Conservation (phyloP, 2,113 vertebrate species). For the Agapornis roseicollis region DNA sequence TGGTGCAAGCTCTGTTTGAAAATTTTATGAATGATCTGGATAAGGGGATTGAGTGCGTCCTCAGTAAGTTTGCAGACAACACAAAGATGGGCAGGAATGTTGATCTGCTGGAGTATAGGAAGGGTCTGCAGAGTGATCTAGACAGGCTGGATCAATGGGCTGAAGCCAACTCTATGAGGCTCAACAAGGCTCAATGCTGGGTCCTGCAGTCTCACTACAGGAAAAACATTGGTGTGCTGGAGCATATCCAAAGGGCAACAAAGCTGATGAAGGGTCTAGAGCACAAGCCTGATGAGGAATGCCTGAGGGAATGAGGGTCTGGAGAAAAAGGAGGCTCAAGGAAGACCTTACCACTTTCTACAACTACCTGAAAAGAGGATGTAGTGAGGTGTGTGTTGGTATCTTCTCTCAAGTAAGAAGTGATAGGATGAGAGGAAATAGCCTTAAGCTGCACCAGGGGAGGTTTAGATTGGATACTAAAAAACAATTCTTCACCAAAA, state of each 20-base stretch:
- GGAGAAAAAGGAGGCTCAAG: not conserved
- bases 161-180: not conserved
- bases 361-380: not conserved
- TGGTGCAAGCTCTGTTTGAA: not conserved
- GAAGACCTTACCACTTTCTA: not conserved
- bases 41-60: fast-evolving
- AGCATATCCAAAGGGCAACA: fast-evolving
- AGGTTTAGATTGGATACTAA: not conserved
- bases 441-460: not conserved
- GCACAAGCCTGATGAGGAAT: not conserved
- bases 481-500: not conserved
- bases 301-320: not conserved
- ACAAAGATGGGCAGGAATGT: not conserved
- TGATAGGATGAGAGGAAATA: not conserved
- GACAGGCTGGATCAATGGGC: not conserved
- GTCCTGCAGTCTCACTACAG: not conserved
- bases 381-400: fast-evolving
- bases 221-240: not conserved
- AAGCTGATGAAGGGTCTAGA: not conserved
- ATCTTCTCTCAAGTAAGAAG: not conserved
- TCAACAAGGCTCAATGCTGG: not conserved
- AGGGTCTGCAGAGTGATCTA: not conserved
- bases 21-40: not conserved
- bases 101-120: not conserved
- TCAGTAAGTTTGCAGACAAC: not conserved